These are phyloP conservation scores for Alloscopus bannaensis DNA, from an alignment of 2,888 invertebrate genomes.

Conservation along the genomic window DNA sequence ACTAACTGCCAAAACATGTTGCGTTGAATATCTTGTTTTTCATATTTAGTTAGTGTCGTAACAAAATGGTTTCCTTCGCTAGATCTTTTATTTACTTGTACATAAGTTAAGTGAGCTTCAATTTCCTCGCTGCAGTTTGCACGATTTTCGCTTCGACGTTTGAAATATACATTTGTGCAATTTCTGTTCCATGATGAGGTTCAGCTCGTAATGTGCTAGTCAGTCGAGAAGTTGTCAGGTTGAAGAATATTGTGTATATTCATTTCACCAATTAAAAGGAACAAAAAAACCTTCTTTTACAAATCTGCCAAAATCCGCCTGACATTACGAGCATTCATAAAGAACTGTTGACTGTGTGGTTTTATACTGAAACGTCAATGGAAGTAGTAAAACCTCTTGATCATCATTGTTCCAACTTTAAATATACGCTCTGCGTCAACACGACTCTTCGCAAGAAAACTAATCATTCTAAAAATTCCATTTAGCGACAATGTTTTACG, in stretches of 20 bases:
- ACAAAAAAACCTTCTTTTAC: neutral
- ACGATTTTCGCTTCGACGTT: neutral
- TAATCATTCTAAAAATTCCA: too few relatives aligned
- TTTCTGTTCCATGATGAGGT: conserved; percentile 21
- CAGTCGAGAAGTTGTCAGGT: conserved; percentile 50
- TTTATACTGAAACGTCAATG: too few relatives aligned
- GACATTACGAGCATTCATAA: conserved; percentile 55
- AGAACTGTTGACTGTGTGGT: too few relatives aligned
- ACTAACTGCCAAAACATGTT: neutral
- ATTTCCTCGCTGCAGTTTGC: neutral
- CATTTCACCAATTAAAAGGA: too few relatives aligned
- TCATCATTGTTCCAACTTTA: too few relatives aligned
- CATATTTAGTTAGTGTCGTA: neutral
- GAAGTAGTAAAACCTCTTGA: too few relatives aligned
- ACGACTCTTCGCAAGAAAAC: too few relatives aligned
- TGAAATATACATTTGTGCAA: conserved; percentile 32
- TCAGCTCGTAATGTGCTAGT: conserved; percentile 63
- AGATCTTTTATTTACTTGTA: neutral
- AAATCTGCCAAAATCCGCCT: conserved; percentile 1
- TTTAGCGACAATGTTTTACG: too few relatives aligned
- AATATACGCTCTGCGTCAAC: too few relatives aligned
- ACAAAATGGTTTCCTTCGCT: neutral
- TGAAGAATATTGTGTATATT: neutral
- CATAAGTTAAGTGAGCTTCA: neutral
- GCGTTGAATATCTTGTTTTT: neutral